phyloP scores from a whole-genome alignment of 2,113 vertebrate genomes.

The Boleophthalmus pectinirostris region DNA sequence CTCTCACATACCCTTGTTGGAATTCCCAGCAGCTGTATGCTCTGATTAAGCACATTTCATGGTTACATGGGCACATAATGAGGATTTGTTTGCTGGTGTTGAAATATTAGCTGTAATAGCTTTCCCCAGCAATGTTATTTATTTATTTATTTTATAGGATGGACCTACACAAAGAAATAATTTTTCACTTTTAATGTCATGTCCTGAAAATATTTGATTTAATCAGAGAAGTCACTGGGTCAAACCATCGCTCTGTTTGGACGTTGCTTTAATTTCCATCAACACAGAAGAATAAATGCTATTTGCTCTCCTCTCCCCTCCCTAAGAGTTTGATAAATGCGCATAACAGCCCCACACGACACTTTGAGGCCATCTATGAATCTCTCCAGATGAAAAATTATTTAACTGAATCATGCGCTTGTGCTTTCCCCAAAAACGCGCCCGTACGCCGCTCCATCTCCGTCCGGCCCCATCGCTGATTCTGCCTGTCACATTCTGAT shows the following conservation, averaged over 20 bases:
- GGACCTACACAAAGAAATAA: constrained; percentile 19
- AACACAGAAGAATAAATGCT: constrained; percentile 53
- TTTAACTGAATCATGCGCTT: constrained; percentile 16
- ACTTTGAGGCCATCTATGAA: constrained; percentile 61
- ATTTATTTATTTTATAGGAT: constrained; percentile 2
- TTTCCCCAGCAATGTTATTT: background rate
- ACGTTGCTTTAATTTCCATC: constrained; percentile 44
- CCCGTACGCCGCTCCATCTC: constrained; percentile 29
- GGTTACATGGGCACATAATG: constrained; percentile 25
- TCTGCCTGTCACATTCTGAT: constrained; percentile 43
- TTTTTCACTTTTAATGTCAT: constrained; percentile 28
- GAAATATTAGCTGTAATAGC: constrained; percentile 38
- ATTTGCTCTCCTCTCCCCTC: constrained; percentile 46
- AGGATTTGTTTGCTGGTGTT: constrained; percentile 29
- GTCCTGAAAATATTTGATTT: constrained; percentile 29
- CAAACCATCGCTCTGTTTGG: background rate
- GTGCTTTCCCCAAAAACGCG: constrained; percentile 31
- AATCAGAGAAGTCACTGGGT: constrained; percentile 31
- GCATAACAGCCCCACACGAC: constrained; percentile 44
- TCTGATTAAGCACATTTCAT: constrained; percentile 27
- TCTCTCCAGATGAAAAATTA: constrained; percentile 42
- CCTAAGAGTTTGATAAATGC: constrained; percentile 57
- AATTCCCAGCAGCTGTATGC: constrained; percentile 5
- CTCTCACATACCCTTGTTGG: background rate
- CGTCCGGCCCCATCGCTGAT: background rate